A percentile compares a stretch with the other conserved stretches of the same genome.
phyloP scores from a whole-genome alignment of 2,797 vertebrate genomes.

The Danio albolineatus region DNA sequence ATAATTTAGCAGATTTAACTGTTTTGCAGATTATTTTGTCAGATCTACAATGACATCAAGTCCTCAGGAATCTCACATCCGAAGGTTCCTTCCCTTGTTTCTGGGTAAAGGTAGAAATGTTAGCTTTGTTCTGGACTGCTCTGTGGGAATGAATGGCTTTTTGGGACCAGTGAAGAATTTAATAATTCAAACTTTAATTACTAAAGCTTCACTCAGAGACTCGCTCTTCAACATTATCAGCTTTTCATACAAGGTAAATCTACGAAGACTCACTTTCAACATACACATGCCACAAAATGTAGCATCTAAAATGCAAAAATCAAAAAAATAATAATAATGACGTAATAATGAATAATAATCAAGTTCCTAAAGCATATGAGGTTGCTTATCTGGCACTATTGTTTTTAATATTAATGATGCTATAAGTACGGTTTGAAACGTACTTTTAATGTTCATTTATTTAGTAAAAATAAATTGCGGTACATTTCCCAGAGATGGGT shows the following conservation, averaged over 20 bases:
- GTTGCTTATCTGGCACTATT: neutral
- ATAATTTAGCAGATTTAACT: neutral
- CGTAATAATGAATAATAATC: too few species aligned
- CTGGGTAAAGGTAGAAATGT: constrained; percentile 68
- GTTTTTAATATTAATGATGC: neutral
- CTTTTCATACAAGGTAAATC: constrained; percentile 72
- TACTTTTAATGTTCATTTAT: neutral
- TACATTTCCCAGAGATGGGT: too few species aligned
- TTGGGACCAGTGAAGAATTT: constrained; percentile 72
- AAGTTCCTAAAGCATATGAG: neutral
- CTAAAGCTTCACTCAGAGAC: constrained; percentile 70
- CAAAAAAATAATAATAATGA: too few species aligned
- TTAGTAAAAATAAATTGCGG: too few species aligned
- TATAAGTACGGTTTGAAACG: neutral
- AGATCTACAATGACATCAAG: constrained; percentile 50
- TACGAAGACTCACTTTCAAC: neutral
- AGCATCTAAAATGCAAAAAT: neutral
- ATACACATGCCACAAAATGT: too few species aligned
- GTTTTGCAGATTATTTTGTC: constrained; percentile 50
- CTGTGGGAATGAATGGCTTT: constrained; percentile 65
- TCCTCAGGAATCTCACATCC: constrained; percentile 21
- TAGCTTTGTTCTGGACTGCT: constrained; percentile 71
- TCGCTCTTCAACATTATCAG: constrained; percentile 76
- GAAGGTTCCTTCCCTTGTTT: constrained; percentile 63
- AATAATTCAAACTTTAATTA: constrained; percentile 72